Conservation (phyloP, 2,113 vertebrate species). For the Pituophis catenifer region DNA sequence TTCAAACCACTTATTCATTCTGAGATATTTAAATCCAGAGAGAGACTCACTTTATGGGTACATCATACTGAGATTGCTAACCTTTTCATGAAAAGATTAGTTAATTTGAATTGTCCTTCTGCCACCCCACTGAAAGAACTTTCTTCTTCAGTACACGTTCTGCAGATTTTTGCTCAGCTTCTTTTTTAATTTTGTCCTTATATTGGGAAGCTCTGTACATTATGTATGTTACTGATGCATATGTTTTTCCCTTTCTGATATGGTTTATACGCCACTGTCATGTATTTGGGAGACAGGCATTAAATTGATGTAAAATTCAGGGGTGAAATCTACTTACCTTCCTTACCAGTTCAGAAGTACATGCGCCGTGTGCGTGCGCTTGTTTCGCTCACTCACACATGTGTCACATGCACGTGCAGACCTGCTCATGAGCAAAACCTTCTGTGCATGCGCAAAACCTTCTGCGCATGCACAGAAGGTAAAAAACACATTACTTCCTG, state of each 20-base stretch:
- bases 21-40: not conserved
- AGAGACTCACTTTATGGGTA: not conserved
- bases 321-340: too few relatives aligned
- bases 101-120: not conserved
- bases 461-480: too few relatives aligned
- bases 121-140: not conserved
- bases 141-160: not conserved
- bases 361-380: too few relatives aligned
- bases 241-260: not conserved
- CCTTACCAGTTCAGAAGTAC: too few relatives aligned
- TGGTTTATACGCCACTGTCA: not conserved
- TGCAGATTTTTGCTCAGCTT: not conserved
- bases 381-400: too few relatives aligned
- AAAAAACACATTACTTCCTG: too few relatives aligned
- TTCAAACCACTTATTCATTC: not conserved
- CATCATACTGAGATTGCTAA: not conserved
- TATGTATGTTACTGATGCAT: not conserved
- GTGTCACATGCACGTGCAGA: too few relatives aligned
- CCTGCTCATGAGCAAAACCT: too few relatives aligned
- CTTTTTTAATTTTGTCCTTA: not conserved
- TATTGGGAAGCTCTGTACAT: not conserved
- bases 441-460: too few relatives aligned
- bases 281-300: not conserved
- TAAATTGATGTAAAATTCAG: not conserved
- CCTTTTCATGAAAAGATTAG: not conserved